Conservation (phyloP, 2,797 vertebrate genomes). For the Trachops cirrhosus region DNA sequence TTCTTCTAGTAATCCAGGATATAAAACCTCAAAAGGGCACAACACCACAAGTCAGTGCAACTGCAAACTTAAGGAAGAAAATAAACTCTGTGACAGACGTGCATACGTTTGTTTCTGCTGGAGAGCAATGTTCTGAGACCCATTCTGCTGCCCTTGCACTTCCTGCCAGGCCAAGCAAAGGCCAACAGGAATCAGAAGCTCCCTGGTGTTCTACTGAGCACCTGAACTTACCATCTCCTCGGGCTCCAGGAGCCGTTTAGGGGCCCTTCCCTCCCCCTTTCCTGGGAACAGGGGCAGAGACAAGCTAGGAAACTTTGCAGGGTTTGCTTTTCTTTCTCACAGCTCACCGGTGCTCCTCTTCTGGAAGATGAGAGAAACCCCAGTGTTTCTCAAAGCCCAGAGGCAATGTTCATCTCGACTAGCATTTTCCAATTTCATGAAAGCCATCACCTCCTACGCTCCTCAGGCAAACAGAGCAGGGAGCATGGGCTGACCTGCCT, state of each 20-base stretch:
- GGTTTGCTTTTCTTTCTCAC: neutral
- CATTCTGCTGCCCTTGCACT: neutral
- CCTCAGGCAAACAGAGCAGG: neutral
- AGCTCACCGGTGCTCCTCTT: neutral
- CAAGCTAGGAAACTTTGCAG: neutral
- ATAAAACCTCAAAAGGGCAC: neutral
- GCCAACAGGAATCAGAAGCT: neutral
- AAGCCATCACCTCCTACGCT: neutral
- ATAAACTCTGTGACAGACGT: neutral
- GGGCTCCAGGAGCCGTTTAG: neutral
- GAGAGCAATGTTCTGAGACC: neutral
- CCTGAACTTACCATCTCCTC: neutral
- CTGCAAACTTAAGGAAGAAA: neutral
- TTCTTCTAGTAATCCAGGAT: neutral
- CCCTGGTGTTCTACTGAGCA: neutral
- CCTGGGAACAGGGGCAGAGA: neutral
- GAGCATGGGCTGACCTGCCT: neutral
- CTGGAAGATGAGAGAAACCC: conserved; percentile 3
- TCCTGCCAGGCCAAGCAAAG: neutral
- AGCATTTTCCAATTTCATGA: conserved; percentile 33
- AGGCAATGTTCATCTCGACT: neutral
- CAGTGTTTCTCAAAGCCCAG: conserved; percentile 1
- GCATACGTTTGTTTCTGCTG: neutral
- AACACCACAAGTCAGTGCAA: neutral
- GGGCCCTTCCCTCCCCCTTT: neutral